These are phyloP conservation scores for Drosophila affinis DNA, from an alignment of 2,888 invertebrate genomes.

Conservation along the genomic window DNA sequence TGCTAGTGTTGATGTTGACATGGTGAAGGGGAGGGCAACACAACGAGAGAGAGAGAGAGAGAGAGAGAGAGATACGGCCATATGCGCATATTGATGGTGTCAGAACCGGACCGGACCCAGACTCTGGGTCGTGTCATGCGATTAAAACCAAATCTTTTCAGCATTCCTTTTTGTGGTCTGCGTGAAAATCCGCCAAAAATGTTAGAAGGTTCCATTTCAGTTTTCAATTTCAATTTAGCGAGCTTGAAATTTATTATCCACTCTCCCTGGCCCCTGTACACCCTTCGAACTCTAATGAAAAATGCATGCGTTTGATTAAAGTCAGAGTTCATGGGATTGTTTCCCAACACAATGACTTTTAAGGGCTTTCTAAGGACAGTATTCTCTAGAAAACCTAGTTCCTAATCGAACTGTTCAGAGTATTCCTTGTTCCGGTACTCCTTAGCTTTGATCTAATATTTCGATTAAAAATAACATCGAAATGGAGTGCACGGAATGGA, in stretches of 20 bases:
- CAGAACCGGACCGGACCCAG: no score
- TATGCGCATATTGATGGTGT: conserved; percentile 12
- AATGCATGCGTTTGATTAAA: conserved; percentile 55
- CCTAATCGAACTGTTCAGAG: no score
- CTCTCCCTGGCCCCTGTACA: conserved; percentile 6
- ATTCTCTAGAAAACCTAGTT: no score
- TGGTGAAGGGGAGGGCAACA: neutral
- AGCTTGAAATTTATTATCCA: conserved; percentile 14
- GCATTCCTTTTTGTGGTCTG: conserved; percentile 29
- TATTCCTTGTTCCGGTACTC: neutral
- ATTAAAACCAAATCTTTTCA: conserved; percentile 59
- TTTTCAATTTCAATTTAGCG: no score
- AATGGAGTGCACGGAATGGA: conserved; percentile 11
- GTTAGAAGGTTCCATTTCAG: neutral
- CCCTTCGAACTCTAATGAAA: conserved; percentile 22
- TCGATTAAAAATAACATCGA: conserved; percentile 23
- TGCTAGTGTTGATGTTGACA: neutral
- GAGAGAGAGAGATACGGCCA: neutral
- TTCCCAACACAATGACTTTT: conserved; percentile 10
- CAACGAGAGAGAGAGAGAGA: neutral
- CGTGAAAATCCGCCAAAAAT: conserved; percentile 26
- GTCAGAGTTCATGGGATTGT: conserved; percentile 15
- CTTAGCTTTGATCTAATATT: conserved; percentile 5
- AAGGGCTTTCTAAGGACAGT: no score
- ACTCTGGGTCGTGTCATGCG: conserved; percentile 62